A percentile compares a stretch with the other conserved stretches of the same genome.
These are phyloP conservation scores for Acanthaster planci DNA, from an alignment of 35 echinoderm and acorn worm species.

Conservation along the genomic window DNA sequence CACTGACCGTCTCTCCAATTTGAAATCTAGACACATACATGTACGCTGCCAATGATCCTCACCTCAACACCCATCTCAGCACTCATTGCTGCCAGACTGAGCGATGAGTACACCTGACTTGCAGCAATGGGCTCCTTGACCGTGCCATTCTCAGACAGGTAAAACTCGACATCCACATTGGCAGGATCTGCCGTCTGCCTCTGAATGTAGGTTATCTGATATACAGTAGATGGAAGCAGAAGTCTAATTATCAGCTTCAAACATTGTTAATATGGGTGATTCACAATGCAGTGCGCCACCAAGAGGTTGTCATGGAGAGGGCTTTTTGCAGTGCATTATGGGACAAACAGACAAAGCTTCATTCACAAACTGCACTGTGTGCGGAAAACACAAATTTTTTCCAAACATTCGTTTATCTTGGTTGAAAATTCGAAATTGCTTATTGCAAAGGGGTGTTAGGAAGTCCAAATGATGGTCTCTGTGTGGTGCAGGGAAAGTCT, in stretches of 20 bases:
- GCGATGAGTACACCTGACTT: not conserved
- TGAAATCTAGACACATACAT: no score
- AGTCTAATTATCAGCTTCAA: no score
- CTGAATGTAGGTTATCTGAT: not conserved
- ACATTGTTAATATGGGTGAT: no score
- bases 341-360: not conserved
- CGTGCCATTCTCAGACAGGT: constrained; percentile 3
- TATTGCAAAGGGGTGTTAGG: not conserved
- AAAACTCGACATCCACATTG: not conserved
- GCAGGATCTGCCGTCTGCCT: not conserved
- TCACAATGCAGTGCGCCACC: no score
- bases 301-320: no score
- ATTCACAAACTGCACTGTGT: not conserved
- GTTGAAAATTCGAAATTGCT: no score
- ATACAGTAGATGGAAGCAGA: no score
- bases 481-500: no score
- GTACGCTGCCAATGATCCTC: not conserved
- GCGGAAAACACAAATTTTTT: not conserved
- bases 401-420: not conserved
- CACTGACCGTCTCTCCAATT: no score
- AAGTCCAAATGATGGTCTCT: no score
- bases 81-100: constrained; percentile 9
- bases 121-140: not conserved
- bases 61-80: constrained; percentile 3
- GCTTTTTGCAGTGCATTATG: no score